Percentiles rank a stretch among this genome's conserved stretches.
These are phyloP conservation scores for Corynorhinus townsendii DNA, from an alignment of 2,113 vertebrate species.

Conservation along the genomic window DNA sequence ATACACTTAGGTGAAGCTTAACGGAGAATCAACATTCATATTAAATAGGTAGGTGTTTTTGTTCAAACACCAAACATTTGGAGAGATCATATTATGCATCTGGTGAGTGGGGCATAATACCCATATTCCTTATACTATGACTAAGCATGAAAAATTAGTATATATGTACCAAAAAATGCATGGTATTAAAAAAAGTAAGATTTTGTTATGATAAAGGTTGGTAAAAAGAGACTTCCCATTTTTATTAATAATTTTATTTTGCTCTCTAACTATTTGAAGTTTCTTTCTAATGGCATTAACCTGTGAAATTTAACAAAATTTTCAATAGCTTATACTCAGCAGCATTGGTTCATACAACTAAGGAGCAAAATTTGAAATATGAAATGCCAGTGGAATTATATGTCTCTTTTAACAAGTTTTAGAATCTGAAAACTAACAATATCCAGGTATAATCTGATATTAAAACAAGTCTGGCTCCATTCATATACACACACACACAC, in stretches of 20 bases:
- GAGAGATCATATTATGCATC: not conserved
- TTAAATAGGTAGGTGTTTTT: conserved; percentile 6
- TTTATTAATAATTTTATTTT: conserved; percentile 13
- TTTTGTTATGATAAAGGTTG: not conserved
- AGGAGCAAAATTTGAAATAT: not conserved
- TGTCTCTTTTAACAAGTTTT: not conserved
- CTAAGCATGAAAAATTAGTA: not conserved
- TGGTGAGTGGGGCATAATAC: not conserved
- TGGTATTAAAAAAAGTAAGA: not conserved
- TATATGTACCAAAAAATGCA: not conserved
- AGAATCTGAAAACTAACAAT: conserved; percentile 7
- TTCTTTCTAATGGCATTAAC: not conserved
- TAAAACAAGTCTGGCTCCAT: not conserved
- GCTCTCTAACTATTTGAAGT: not conserved
- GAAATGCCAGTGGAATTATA: not conserved
- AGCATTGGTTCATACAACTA: not conserved
- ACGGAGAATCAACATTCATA: not conserved
- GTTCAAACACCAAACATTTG: conserved; percentile 25
- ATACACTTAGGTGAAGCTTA: conserved; percentile 70
- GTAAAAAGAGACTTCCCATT: not conserved
- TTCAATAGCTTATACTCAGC: not conserved
- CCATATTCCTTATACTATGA: not conserved
- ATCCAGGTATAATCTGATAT: not conserved
- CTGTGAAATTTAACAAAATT: not conserved
- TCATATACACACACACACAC: too few species aligned